Evolutionary conservation across 2,888 invertebrate genomes (phyloP).

Genomic region (Eupeodes latifasciatus): DNA sequence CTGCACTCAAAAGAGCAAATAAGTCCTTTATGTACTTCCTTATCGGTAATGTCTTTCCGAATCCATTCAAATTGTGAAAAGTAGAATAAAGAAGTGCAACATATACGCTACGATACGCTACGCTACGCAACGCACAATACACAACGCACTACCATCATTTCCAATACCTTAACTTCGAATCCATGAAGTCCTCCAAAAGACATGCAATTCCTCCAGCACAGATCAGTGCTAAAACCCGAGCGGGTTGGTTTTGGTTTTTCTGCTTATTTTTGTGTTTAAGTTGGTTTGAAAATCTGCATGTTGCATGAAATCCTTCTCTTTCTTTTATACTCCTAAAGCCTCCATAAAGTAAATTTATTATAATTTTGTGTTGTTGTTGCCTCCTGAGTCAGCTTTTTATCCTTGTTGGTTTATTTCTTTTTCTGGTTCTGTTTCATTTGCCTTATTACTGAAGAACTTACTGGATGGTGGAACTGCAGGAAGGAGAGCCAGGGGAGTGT

Average conservation of each 20-base stretch:
- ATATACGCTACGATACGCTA: not conserved
- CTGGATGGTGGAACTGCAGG: not conserved
- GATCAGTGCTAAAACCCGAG: conserved; percentile 57
- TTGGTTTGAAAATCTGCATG: conserved; percentile 52
- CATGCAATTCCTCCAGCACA: conserved; percentile 13
- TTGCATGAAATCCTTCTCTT: conserved; percentile 48
- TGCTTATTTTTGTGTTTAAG: not conserved
- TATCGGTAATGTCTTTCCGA: conserved; percentile 76
- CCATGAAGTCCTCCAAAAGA: not conserved
- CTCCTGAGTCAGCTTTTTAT: conserved; percentile 31
- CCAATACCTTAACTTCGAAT: not conserved
- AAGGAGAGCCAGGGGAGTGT: conserved; percentile 34
- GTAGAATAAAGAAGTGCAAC: conserved; percentile 74
- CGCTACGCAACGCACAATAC: conserved; percentile 61
- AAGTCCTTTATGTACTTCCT: conserved; percentile 77
- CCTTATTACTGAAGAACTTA: conserved; percentile 55
- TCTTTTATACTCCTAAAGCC: conserved; percentile 43
- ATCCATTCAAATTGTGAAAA: conserved; percentile 76
- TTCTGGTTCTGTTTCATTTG: conserved; percentile 33
- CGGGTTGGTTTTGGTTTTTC: conserved; percentile 17
- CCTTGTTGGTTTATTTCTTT: conserved; percentile 50
- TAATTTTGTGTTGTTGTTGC: conserved; percentile 30
- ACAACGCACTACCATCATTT: conserved; percentile 1
- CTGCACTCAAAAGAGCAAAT: conserved; percentile 56
- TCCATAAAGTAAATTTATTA: conserved; percentile 73